phyloP scores from a whole-genome alignment of 2,113 vertebrate species.

The Orientallactaga bullata region DNA sequence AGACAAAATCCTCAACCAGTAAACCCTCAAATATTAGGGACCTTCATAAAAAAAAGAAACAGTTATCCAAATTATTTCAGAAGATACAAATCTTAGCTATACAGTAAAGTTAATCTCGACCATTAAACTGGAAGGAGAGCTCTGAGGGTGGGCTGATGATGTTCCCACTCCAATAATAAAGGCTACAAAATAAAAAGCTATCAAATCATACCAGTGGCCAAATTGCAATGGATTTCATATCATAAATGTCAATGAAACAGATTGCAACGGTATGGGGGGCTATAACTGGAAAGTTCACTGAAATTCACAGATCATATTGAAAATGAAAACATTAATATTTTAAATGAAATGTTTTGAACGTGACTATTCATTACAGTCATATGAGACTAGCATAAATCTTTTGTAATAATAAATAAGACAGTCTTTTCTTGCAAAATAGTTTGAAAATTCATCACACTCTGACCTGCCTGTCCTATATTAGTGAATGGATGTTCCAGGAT shows the following conservation, averaged over 20 bases:
- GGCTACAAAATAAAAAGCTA: slow-evolving; percentile 64
- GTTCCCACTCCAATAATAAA: slow-evolving; percentile 45
- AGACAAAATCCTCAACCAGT: slow-evolving; percentile 30
- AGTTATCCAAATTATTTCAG: slow-evolving; percentile 42
- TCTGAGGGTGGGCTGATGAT: slow-evolving; percentile 62
- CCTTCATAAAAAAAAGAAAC: slow-evolving; percentile 59
- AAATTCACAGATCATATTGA: slow-evolving; percentile 54
- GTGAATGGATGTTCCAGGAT: slow-evolving; percentile 51
- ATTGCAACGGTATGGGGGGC: slow-evolving; percentile 48
- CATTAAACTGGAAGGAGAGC: slow-evolving; percentile 44
- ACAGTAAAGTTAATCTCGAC: slow-evolving; percentile 12
- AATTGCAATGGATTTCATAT: slow-evolving; percentile 75
- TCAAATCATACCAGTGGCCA: slow-evolving; percentile 57
- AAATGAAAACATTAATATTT: slow-evolving; percentile 67
- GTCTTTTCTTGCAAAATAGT: slow-evolving; percentile 51
- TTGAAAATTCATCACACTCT: slow-evolving; percentile 60
- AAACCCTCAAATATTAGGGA: slow-evolving; percentile 30
- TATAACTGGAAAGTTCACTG: slow-evolving; percentile 54
- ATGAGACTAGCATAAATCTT: slow-evolving; percentile 72
- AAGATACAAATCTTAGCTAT: slow-evolving; percentile 61
- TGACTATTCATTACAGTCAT: slow-evolving; percentile 64
- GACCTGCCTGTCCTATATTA: slow-evolving; percentile 52
- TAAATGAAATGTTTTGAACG: slow-evolving; percentile 59
- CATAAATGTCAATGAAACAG: slow-evolving; percentile 67
- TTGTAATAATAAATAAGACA: slow-evolving; percentile 60